Percentiles rank a stretch among this genome's conserved stretches.
Evolutionary conservation across 2,797 vertebrate genomes (phyloP).

Genomic region (Coluber constrictor): DNA sequence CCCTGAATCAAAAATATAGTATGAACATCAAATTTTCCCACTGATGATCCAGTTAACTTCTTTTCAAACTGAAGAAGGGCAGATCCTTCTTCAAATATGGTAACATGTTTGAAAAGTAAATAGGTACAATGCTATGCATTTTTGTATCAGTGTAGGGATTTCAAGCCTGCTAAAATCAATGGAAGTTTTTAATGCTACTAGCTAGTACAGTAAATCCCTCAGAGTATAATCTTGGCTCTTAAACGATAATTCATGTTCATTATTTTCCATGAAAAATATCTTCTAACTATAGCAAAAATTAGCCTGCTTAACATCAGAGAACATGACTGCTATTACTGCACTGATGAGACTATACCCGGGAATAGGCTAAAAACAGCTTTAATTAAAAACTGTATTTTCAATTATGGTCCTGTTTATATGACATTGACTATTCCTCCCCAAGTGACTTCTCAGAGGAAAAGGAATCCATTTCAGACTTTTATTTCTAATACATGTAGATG

Average conservation of each 20-base stretch:
- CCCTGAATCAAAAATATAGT: too few relatives aligned
- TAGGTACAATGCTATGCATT: not conserved
- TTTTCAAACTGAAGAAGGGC: not conserved
- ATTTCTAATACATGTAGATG: conserved; percentile 44
- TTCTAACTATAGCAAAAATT: not conserved
- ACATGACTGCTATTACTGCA: not conserved
- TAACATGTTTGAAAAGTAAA: not conserved
- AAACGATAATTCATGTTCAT: not conserved
- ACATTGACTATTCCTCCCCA: conserved; percentile 3
- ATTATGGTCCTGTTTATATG: not conserved
- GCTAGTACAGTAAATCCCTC: not conserved
- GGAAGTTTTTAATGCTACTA: not conserved
- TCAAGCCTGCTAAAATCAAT: not conserved
- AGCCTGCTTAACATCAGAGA: not conserved
- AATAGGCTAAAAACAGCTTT: not conserved
- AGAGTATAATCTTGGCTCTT: not conserved
- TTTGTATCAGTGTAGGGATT: not conserved
- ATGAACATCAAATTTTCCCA: not conserved
- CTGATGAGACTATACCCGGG: not conserved
- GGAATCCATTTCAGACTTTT: conserved; percentile 36
- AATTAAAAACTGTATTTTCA: conserved; percentile 14
- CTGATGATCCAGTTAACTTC: not conserved
- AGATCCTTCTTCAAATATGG: not conserved
- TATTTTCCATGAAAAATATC: not conserved
- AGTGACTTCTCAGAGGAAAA: conserved; percentile 22